These are phyloP conservation scores for Leucoptera coffeella DNA, from an alignment of 2,888 invertebrate genomes.

Conservation along the genomic window DNA sequence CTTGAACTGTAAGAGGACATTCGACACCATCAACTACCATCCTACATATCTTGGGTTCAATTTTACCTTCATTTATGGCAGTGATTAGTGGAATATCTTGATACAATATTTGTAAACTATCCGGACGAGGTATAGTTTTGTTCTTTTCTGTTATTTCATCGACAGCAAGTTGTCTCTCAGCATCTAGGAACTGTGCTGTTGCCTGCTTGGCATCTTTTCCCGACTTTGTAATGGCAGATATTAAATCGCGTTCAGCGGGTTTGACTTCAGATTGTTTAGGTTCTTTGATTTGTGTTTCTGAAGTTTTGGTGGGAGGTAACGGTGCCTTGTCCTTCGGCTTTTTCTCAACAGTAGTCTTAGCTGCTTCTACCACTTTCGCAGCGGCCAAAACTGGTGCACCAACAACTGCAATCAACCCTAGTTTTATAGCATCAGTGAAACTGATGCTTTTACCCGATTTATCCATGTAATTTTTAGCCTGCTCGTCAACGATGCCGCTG, in stretches of 20 bases:
- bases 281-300: not conserved
- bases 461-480: conserved; percentile 62
- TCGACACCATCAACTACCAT: conserved; percentile 57
- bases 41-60: conserved; percentile 60
- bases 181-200: conserved; percentile 34
- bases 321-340: too few species aligned
- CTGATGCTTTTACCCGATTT: conserved; percentile 60
- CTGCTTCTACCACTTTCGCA: conserved; percentile 59
- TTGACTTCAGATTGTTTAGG: not conserved
- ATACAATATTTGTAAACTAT: conserved; percentile 18
- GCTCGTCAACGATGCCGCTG: conserved; percentile 67
- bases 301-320: too few species aligned
- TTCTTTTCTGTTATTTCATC: conserved; percentile 46
- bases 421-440: conserved; percentile 67
- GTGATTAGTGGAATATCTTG: conserved; percentile 54
- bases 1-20: conserved; percentile 59
- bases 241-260: conserved; percentile 1
- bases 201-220: conserved; percentile 20
- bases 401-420: conserved; percentile 66
- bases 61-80: conserved; percentile 58
- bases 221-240: too few species aligned
- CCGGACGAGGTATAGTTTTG: conserved; percentile 22
- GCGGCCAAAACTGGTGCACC: conserved; percentile 71
- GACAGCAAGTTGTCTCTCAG: conserved; percentile 35
- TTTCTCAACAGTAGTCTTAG: conserved; percentile 48